These are phyloP conservation scores for Sericinus montela DNA, from an alignment of 2,888 invertebrate species.

Conservation along the genomic window DNA sequence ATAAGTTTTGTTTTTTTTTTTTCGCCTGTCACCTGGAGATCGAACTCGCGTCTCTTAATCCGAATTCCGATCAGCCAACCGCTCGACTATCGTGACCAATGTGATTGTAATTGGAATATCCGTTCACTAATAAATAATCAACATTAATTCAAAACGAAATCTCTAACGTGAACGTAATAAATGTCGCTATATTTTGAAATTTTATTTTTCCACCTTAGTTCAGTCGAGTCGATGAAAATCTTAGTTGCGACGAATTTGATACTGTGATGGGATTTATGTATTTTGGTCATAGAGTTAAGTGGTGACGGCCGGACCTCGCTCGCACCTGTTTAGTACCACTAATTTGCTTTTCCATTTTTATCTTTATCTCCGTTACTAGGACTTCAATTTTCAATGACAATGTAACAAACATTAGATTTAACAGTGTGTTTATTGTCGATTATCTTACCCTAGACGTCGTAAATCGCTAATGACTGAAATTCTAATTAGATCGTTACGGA, in stretches of 20 bases:
- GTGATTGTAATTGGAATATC: too few relatives aligned
- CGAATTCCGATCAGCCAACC: too few relatives aligned
- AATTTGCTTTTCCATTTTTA: neutral
- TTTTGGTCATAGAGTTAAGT: constrained; percentile 15
- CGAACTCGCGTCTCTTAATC: too few relatives aligned
- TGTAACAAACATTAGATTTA: neutral
- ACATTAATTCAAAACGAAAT: neutral
- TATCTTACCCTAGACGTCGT: neutral
- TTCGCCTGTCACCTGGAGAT: too few relatives aligned
- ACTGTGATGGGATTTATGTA: constrained; percentile 11
- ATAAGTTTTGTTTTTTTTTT: too few relatives aligned
- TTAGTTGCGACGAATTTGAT: neutral
- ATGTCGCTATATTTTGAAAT: constrained; percentile 3
- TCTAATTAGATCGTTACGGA: constrained; percentile 4
- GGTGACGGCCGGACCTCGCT: constrained; percentile 1
- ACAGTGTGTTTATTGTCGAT: constrained; percentile 13
- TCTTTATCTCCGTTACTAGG: neutral
- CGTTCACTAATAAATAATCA: too few relatives aligned
- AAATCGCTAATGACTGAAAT: constrained; percentile 2
- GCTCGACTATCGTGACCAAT: too few relatives aligned
- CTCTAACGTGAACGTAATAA: neutral
- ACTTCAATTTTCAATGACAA: neutral
- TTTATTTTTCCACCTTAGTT: neutral
- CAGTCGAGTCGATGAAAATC: constrained; percentile 4
- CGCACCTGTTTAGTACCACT: constrained; percentile 1